Evolutionary conservation across 2,113 vertebrate genomes (phyloP).

Genomic region (Ictidomys tridecemlineatus): DNA sequence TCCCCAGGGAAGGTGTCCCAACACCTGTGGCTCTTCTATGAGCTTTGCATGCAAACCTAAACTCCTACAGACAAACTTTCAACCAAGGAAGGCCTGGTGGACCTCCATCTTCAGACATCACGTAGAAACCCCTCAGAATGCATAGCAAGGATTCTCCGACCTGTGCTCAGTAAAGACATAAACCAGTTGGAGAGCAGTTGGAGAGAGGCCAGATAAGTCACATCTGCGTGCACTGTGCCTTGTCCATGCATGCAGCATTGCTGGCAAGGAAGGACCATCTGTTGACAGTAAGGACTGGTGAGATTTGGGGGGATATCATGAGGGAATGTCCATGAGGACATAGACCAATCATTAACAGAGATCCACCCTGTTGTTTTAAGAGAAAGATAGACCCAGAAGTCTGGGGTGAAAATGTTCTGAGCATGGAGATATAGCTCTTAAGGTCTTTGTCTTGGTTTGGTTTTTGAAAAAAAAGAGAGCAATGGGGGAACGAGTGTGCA

Average conservation of each 20-base stretch:
- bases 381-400: neutral
- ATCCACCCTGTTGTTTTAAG: neutral
- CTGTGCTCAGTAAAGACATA: neutral
- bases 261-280: neutral
- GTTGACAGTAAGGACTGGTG: neutral
- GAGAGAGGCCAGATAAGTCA: neutral
- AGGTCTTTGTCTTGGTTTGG: neutral
- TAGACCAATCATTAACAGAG: neutral
- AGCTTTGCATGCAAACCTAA: neutral
- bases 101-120: neutral
- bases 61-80: neutral
- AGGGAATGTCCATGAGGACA: too few species aligned
- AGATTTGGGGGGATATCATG: neutral
- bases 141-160: neutral
- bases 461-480: neutral
- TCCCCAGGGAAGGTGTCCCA: neutral
- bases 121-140: neutral
- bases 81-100: neutral
- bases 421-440: neutral
- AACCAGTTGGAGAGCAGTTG: neutral
- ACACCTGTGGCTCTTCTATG: accelerated
- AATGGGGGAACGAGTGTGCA: neutral
- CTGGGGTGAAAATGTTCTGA: neutral
- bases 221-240: accelerated
- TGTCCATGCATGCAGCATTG: accelerated